Evolutionary conservation across 2,888 invertebrate genomes (phyloP).

Genomic region (Caenorhabditis afra): DNA sequence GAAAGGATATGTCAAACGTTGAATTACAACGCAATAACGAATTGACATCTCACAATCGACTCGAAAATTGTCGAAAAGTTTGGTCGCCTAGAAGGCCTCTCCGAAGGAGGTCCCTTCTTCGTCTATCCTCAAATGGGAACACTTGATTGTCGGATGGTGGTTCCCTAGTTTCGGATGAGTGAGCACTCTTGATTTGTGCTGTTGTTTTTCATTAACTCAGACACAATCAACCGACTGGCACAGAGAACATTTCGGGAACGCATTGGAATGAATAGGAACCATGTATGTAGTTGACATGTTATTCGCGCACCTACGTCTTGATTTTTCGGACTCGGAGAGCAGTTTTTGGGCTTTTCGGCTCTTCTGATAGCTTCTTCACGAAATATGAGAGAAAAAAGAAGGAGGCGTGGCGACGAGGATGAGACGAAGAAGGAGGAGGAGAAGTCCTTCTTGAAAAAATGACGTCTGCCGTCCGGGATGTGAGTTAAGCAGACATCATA

Average conservation of each 20-base stretch:
- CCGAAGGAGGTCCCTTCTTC: constrained; percentile 11
- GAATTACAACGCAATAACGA: constrained; percentile 53
- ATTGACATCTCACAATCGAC: constrained; percentile 48
- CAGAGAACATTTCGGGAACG: background rate
- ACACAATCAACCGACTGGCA: background rate
- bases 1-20: constrained; percentile 55
- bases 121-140: constrained; percentile 36
- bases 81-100: background rate
- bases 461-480: constrained; percentile 41
- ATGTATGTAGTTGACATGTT: constrained; percentile 35
- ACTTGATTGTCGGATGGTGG: constrained; percentile 25
- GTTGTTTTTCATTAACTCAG: constrained; percentile 33
- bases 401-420: background rate
- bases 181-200: constrained; percentile 29
- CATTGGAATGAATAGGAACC: background rate
- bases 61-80: background rate
- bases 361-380: background rate
- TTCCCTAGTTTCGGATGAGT: constrained; percentile 30
- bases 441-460: constrained; percentile 25
- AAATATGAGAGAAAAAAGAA: constrained; percentile 7
- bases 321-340: constrained; percentile 9
- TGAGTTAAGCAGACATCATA: constrained; percentile 48
- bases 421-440: too few relatives aligned
- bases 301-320: constrained; percentile 6
- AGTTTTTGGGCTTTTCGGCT: background rate